phyloP scores from a whole-genome alignment of 2,888 invertebrate genomes.

The Brachyopa scutellaris region DNA sequence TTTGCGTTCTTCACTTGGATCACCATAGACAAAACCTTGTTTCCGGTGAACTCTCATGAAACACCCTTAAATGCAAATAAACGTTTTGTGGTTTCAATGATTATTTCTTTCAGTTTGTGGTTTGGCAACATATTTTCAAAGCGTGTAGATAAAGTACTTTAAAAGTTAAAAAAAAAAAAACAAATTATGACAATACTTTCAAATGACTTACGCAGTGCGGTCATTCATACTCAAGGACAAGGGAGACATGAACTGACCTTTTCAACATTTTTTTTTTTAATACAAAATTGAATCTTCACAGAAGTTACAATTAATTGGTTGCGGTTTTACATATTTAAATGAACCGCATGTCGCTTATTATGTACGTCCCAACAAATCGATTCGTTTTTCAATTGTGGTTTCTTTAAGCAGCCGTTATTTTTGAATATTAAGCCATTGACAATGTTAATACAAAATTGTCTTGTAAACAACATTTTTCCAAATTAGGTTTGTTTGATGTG shows the following conservation, averaged over 20 bases:
- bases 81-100: conserved; percentile 42
- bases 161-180: not conserved
- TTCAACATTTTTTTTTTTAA: not conserved
- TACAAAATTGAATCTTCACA: conserved; percentile 43
- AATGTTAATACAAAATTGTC: too few relatives aligned
- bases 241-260: conserved; percentile 20
- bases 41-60: too few relatives aligned
- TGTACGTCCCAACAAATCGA: too few relatives aligned
- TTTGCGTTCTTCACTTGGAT: too few relatives aligned
- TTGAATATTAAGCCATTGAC: not conserved
- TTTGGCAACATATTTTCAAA: conserved; percentile 47
- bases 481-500: too few relatives aligned
- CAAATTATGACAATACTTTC: not conserved
- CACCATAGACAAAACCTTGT: too few relatives aligned
- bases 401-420: conserved; percentile 6
- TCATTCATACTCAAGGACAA: conserved; percentile 44
- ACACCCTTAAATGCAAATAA: conserved; percentile 33
- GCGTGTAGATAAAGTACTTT: too few relatives aligned
- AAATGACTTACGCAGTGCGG: conserved; percentile 28
- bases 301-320: conserved; percentile 43
- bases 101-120: conserved; percentile 41
- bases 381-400: conserved; percentile 21
- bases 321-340: conserved; percentile 43
- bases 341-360: conserved; percentile 40
- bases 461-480: too few relatives aligned